These are phyloP conservation scores for Zootoca vivipara DNA, from an alignment of 2,113 vertebrate species.

Conservation along the genomic window DNA sequence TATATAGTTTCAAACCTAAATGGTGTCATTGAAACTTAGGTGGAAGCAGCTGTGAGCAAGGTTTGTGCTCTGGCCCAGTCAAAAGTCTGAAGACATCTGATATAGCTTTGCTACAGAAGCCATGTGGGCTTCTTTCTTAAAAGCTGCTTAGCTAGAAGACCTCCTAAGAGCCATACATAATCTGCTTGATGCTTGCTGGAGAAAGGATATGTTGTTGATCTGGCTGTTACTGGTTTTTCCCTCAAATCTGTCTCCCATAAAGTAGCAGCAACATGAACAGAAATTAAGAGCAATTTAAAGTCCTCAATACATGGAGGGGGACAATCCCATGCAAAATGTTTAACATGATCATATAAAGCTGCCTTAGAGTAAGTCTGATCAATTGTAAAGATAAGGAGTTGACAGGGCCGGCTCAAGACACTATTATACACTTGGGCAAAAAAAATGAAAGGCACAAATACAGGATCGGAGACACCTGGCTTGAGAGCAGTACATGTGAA, in stretches of 20 bases:
- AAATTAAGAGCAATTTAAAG: not conserved
- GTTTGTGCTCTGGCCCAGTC: not conserved
- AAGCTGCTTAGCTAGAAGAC: not conserved
- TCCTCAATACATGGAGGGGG: not conserved
- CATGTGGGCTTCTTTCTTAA: not conserved
- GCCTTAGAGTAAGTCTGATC: not conserved
- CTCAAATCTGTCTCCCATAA: not conserved
- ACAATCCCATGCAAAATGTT: not conserved
- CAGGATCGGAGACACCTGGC: no score
- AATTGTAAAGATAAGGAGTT: not conserved
- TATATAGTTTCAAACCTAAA: not conserved
- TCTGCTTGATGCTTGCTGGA: not conserved
- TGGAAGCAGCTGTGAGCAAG: not conserved
- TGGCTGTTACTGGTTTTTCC: not conserved
- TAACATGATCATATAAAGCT: not conserved
- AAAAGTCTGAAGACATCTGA: not conserved
- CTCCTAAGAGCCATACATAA: not conserved
- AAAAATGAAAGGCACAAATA: no score
- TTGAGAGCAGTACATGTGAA: no score
- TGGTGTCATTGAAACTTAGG: not conserved
- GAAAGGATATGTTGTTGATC: not conserved
- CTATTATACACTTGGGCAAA: no score
- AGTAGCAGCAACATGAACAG: not conserved
- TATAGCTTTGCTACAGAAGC: no score
- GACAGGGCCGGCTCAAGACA: no score